These are phyloP conservation scores for Acanthacorydalis orientalis DNA, from an alignment of 2,888 invertebrate genomes.

Conservation along the genomic window DNA sequence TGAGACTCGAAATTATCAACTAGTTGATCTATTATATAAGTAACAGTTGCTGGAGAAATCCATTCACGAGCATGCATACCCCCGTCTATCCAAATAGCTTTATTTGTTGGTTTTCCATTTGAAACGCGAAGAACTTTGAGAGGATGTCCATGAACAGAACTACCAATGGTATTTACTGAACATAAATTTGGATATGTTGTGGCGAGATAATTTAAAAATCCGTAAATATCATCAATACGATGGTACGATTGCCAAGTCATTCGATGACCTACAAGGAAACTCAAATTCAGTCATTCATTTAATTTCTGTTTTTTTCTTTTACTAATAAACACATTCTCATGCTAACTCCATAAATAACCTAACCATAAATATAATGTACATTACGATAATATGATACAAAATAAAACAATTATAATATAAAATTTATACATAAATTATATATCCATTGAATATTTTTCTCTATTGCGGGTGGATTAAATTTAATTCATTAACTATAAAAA, in stretches of 20 bases:
- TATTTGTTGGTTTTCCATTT: constrained; percentile 41
- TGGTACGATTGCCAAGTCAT: constrained; percentile 69
- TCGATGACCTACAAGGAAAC: constrained; percentile 26
- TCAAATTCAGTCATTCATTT: background rate
- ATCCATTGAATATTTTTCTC: no score
- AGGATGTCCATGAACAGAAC: constrained; percentile 53
- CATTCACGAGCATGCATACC: constrained; percentile 81
- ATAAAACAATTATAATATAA: no score
- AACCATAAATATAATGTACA: no score
- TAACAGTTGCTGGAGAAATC: constrained; percentile 66
- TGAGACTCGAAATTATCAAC: constrained; percentile 48
- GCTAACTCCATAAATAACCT: no score
- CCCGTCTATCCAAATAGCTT: constrained; percentile 39
- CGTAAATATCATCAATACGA: constrained; percentile 47
- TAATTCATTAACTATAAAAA: no score
- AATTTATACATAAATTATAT: no score
- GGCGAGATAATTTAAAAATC: constrained; percentile 54
- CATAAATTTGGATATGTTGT: constrained; percentile 55
- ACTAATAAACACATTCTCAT: no score
- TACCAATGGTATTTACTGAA: constrained; percentile 54
- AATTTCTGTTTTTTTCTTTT: no score
- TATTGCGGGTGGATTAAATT: no score
- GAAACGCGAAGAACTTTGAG: constrained; percentile 56
- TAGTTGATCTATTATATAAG: constrained; percentile 55
- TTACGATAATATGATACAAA: no score